Conservation (phyloP, 2,888 invertebrate genomes). For the Thereva nobilitata region DNA sequence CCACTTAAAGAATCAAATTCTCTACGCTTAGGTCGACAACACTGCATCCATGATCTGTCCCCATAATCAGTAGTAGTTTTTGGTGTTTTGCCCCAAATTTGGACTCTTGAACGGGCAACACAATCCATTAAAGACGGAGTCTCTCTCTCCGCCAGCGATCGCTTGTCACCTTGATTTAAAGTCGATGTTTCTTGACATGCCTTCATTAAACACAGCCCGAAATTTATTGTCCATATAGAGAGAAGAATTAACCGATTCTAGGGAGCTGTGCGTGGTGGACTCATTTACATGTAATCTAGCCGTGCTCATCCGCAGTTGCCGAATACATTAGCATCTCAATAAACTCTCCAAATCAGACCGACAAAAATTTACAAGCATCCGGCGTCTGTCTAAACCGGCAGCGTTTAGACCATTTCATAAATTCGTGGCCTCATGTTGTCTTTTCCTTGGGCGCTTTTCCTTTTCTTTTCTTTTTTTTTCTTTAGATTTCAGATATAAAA, state of each 20-base stretch:
- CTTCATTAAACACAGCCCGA: slow-evolving; percentile 18
- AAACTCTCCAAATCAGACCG: slow-evolving; percentile 17
- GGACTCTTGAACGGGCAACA: too few species aligned
- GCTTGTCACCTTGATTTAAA: slow-evolving; percentile 4
- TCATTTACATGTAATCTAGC: slow-evolving; percentile 33
- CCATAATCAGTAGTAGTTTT: background rate
- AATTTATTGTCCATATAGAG: slow-evolving; percentile 27
- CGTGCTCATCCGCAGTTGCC: slow-evolving; percentile 29
- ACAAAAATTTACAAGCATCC: slow-evolving; percentile 30
- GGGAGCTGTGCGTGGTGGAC: slow-evolving; percentile 9
- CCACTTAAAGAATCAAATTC: too few species aligned
- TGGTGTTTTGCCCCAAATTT: too few species aligned
- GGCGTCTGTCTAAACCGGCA: background rate
- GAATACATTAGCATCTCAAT: slow-evolving; percentile 34
- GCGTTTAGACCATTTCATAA: slow-evolving; percentile 1
- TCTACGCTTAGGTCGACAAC: too few species aligned
- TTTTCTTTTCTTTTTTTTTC: too few species aligned
- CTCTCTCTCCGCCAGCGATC: background rate
- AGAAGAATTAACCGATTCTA: slow-evolving; percentile 31
- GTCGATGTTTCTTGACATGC: slow-evolving; percentile 11
- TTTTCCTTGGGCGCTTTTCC: too few species aligned
- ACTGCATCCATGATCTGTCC: background rate
- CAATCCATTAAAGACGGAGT: slow-evolving; percentile 7
- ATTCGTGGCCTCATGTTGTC: background rate
- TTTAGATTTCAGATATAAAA: too few species aligned